Percentiles rank a stretch among this genome's conserved stretches.
Conservation (phyloP, 2,797 vertebrate genomes). For the Gambelia wislizenii region DNA sequence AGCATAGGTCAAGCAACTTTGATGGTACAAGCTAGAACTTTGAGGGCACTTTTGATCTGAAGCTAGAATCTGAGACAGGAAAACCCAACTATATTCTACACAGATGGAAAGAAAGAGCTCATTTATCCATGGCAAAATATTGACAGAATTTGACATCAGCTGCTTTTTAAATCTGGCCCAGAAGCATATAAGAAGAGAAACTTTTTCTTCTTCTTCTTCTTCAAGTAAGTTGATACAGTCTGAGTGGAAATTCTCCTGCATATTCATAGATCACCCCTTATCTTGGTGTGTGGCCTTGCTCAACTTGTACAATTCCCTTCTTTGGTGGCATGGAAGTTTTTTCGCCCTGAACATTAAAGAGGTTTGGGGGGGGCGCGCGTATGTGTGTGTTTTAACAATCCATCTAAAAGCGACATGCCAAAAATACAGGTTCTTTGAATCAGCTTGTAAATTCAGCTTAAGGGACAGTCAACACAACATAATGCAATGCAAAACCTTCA, state of each 20-base stretch:
- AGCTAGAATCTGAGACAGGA: neutral
- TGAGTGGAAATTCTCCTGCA: neutral
- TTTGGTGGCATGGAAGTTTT: constrained; percentile 17
- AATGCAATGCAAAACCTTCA: neutral
- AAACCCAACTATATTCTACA: neutral
- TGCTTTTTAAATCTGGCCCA: neutral
- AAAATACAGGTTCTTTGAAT: neutral
- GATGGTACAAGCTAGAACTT: neutral
- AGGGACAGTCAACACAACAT: neutral
- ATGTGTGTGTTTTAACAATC: neutral
- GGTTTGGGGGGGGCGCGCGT: neutral
- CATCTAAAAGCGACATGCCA: neutral
- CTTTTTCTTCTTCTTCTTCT: neutral
- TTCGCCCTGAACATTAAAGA: neutral
- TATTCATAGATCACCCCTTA: neutral
- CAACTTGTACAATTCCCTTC: neutral
- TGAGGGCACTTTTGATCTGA: neutral
- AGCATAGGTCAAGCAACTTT: neutral
- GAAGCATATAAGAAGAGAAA: neutral
- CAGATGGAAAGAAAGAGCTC: neutral
- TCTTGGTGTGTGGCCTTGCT: neutral
- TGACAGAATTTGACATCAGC: neutral
- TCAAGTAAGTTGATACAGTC: neutral
- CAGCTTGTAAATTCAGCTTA: neutral
- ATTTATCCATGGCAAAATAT: neutral